Base-by-base conservation (phyloP, 2,797 vertebrate genomes). In the Sebastes itinus region DNA sequence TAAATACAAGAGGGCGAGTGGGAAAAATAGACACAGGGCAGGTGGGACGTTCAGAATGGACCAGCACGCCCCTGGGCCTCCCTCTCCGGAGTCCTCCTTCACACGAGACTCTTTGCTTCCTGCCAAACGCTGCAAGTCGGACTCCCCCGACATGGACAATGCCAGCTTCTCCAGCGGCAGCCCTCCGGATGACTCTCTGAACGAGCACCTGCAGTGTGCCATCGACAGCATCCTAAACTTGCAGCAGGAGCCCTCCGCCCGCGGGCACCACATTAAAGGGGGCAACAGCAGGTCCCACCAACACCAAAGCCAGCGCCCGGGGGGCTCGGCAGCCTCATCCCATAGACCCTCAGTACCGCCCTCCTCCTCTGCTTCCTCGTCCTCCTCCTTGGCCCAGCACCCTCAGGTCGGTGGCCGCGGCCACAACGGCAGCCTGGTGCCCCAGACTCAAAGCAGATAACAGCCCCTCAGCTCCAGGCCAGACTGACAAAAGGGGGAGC, bases 141-240 rank as follows among this genome's bases (percentile, higher is more conserved):
- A 98, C 81, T 97, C 97, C 0, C 97, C 97, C 0, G 97, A 98
- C 33, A 96, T 98, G 96, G 98, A 99, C 93, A 97, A 98, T 18
- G 97, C 98, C 74, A 98, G 97, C 88, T 99, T 99, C 90, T 98
- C 97, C 75, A 99, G 98, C 10, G 97, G 98, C 83, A 99, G 98
- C 87, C 98, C 98, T 0, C 97, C 97, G 1, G 98, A 99, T 13
- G 97, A 98, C 87, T 94, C 97, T 0, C 95, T 99, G 32, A 98
- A 96, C 0, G 97, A 99, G 88, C 98, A 99, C 92, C 95, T 99
- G 23, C 98, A 99, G 95, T 98, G 97, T 20, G 97, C 98, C 91
- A 99, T 99, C 66, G 97, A 99, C 94, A 98, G 97, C 94, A 99
- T 99, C 94, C 96, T 99, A 1, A 98, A 99, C 92, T 95, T 99